These are phyloP conservation scores for Tiaroga cobitis DNA, from an alignment of 2,797 vertebrate species.

Conservation along the genomic window DNA sequence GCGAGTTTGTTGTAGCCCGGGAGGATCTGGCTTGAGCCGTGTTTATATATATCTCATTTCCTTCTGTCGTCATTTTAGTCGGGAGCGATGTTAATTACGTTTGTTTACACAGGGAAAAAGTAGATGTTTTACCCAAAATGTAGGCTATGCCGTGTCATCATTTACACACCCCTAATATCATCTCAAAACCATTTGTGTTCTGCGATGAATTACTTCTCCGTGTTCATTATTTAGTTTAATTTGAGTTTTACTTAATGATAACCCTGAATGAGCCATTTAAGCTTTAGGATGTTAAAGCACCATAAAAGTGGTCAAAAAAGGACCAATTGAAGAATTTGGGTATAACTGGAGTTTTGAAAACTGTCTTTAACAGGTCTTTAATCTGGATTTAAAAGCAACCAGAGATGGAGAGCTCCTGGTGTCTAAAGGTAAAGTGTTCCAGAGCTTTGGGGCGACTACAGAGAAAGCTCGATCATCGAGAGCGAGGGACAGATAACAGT, in stretches of 20 bases:
- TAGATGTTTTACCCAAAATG: neutral
- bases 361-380: too few species aligned
- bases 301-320: neutral
- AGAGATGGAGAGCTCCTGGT: too few species aligned
- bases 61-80: too few species aligned
- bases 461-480: too few species aligned
- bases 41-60: neutral
- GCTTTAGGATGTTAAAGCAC: too few species aligned
- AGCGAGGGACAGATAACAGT: too few species aligned
- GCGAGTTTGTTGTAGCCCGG: neutral
- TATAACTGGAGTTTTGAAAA: neutral
- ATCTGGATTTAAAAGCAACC: too few species aligned
- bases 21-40: neutral
- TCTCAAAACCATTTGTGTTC: too few species aligned
- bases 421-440: too few species aligned
- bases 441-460: too few species aligned
- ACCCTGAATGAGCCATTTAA: neutral
- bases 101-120: neutral
- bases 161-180: too few species aligned
- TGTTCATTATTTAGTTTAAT: neutral
- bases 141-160: neutral
- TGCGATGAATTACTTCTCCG: too few species aligned
- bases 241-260: neutral
- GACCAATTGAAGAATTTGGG: neutral
- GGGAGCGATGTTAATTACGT: neutral